phyloP scores from a whole-genome alignment of 92 coral and sea anemone species.

The Phenganax stokvisi region DNA sequence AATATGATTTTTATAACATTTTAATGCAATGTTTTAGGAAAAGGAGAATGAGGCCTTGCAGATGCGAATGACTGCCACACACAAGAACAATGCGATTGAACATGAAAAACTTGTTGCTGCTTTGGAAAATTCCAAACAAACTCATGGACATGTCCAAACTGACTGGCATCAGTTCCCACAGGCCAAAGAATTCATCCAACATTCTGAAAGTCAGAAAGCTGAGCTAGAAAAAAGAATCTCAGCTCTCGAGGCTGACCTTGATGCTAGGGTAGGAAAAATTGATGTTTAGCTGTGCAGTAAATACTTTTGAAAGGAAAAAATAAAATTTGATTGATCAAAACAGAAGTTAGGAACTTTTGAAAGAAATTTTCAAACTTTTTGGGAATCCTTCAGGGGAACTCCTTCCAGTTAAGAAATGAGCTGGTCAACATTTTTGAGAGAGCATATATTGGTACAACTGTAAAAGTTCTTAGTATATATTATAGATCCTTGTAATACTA shows the following conservation, averaged over 20 bases:
- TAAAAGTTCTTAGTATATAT: too few species aligned
- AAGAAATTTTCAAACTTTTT: too few species aligned
- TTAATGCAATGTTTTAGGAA: conserved; percentile 45
- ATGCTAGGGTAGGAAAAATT: conserved; percentile 15
- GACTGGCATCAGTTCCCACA: conserved; percentile 68
- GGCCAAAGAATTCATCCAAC: conserved; percentile 15
- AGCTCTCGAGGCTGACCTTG: background rate
- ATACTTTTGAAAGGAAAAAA: too few species aligned
- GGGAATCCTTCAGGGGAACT: too few species aligned
- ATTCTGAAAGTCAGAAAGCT: conserved; percentile 8
- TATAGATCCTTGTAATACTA: background rate
- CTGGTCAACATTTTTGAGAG: too few species aligned
- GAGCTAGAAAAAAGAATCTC: conserved; percentile 13
- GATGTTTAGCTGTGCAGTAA: background rate
- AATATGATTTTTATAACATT: background rate
- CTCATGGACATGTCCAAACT: conserved; percentile 33
- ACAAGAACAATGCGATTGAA: conserved; percentile 72
- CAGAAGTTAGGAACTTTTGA: too few species aligned
- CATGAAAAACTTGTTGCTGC: conserved; percentile 47
- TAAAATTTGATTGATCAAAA: background rate
- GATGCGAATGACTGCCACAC: conserved; percentile 83
- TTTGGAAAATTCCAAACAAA: background rate
- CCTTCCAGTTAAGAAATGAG: too few species aligned
- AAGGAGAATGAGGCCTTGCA: conserved; percentile 93
- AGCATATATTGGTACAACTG: background rate